Percentiles rank a stretch among this genome's conserved stretches.
Evolutionary conservation across 2,113 vertebrate genomes (phyloP).

Genomic region (Neogale vison): DNA sequence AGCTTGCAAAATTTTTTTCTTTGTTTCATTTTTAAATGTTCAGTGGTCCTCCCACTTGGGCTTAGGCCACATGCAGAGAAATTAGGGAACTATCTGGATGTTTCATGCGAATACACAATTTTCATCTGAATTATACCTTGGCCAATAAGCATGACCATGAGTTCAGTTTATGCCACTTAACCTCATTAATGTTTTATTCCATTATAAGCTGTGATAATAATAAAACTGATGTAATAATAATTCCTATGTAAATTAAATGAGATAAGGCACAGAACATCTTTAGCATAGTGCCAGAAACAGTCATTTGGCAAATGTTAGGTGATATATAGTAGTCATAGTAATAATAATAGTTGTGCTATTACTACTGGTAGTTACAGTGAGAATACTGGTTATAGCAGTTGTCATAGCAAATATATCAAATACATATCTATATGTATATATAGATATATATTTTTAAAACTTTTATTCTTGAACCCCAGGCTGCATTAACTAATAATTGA

Average conservation of each 20-base stretch:
- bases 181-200: not conserved
- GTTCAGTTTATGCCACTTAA: not conserved
- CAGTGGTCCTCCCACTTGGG: not conserved
- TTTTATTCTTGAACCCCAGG: not conserved
- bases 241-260: not conserved
- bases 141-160: not conserved
- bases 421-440: not conserved
- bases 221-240: not conserved
- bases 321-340: not conserved
- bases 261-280: not conserved
- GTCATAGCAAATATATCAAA: not conserved
- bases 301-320: not conserved
- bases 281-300: not conserved
- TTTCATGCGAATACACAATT: not conserved
- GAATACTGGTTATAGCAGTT: not conserved
- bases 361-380: not conserved
- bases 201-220: not conserved
- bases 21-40: constrained; percentile 1
- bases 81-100: not conserved
- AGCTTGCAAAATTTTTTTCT: not conserved
- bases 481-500: not conserved
- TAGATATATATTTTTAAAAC: not conserved
- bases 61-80: not conserved
- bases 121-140: not conserved
- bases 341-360: not conserved